These are phyloP conservation scores for Lagocephalus sceleratus DNA, from an alignment of 2,797 vertebrate genomes.

Conservation along the genomic window DNA sequence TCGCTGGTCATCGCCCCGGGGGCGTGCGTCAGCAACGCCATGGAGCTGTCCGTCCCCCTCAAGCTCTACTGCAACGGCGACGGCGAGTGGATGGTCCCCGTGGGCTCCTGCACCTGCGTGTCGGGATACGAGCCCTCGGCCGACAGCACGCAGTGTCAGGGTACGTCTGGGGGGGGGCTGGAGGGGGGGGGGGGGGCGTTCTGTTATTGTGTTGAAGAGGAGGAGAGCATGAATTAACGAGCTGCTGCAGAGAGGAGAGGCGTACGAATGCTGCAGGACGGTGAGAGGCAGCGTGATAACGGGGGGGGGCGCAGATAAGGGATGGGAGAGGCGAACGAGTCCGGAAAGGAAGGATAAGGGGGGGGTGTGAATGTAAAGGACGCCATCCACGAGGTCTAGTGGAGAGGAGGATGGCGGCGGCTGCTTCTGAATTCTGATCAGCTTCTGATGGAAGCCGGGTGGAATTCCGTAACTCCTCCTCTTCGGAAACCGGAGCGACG, in stretches of 20 bases:
- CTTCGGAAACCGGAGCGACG: too few relatives aligned
- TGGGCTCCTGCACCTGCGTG: constrained; percentile 91
- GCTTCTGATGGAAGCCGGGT: too few relatives aligned
- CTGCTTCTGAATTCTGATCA: too few relatives aligned
- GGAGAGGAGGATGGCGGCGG: too few relatives aligned
- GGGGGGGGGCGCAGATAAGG: not conserved
- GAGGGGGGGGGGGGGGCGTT: too few relatives aligned
- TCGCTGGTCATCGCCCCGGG: constrained; percentile 94
- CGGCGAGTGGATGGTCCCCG: constrained; percentile 97
- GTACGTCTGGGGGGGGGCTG: constrained; percentile 68
- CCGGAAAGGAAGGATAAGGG: not conserved
- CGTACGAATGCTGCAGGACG: constrained; percentile 74
- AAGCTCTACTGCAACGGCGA: constrained; percentile 98
- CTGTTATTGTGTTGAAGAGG: too few relatives aligned
- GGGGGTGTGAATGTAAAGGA: constrained; percentile 12
- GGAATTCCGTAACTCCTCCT: too few relatives aligned
- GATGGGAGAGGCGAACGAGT: too few relatives aligned
- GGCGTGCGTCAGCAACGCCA: constrained; percentile 88
- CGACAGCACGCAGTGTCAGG: constrained; percentile 90
- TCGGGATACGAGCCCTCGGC: constrained; percentile 87
- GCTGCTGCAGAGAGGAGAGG: constrained; percentile 71
- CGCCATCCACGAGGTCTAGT: too few relatives aligned
- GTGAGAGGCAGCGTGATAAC: constrained; percentile 11
- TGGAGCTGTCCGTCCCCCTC: constrained; percentile 93
- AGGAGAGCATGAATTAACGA: constrained; percentile 77